These are phyloP conservation scores for Manis crassicaudata DNA, from an alignment of 2,797 vertebrate species.

Conservation along the genomic window DNA sequence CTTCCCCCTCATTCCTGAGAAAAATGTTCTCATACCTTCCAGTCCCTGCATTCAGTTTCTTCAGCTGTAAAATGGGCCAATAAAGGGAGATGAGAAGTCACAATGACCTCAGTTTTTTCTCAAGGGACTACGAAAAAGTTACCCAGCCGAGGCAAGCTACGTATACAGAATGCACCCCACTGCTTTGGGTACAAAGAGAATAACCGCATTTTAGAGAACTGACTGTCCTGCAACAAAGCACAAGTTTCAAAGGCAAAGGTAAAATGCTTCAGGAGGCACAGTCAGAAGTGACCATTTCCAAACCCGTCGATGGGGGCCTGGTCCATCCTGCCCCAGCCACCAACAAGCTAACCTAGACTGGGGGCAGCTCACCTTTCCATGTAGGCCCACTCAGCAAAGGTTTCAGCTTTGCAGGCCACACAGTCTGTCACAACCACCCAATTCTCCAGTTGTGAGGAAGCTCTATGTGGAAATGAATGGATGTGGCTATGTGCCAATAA, in stretches of 20 bases:
- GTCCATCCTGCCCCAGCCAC: neutral
- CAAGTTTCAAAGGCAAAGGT: neutral
- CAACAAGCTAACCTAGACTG: neutral
- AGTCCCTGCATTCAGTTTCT: too few species aligned
- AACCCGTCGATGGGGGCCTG: neutral
- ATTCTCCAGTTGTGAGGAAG: neutral
- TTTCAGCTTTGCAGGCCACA: neutral
- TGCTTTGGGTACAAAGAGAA: neutral
- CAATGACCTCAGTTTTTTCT: too few species aligned
- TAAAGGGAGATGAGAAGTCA: rapidly evolving
- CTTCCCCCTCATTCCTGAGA: too few species aligned
- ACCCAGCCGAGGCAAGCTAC: too few species aligned
- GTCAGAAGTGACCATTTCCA: neutral
- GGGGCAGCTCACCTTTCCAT: neutral
- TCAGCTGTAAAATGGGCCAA: neutral
- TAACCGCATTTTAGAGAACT: rapidly evolving
- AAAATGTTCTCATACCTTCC: neutral
- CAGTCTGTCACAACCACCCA: too few species aligned
- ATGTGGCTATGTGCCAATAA: neutral
- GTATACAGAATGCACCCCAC: rapidly evolving
- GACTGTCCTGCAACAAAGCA: too few species aligned
- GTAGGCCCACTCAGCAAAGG: rapidly evolving
- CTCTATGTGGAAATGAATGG: rapidly evolving
- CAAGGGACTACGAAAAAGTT: neutral
- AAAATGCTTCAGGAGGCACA: neutral